Evolutionary conservation across 2,797 vertebrate species (phyloP).

Genomic region (Syngnathus acus): DNA sequence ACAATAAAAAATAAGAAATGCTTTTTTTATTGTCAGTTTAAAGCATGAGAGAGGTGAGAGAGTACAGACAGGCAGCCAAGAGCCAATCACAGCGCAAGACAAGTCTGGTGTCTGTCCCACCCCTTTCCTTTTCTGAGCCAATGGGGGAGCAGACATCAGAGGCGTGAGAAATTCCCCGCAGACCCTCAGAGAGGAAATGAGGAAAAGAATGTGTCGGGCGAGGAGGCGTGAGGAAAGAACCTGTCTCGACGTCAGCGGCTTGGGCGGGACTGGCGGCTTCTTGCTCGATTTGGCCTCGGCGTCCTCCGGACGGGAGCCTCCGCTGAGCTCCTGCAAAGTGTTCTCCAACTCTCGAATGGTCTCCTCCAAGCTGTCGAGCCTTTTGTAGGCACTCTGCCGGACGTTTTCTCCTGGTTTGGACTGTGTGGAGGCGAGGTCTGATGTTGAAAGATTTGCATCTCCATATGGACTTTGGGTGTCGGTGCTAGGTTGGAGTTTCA

Average conservation of each 20-base stretch:
- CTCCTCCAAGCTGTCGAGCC: slow-evolving; percentile 87
- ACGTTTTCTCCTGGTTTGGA: slow-evolving; percentile 54
- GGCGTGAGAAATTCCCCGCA: slow-evolving; percentile 36
- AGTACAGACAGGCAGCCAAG: slow-evolving; percentile 31
- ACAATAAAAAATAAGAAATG: slow-evolving; percentile 16
- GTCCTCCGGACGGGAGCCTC: slow-evolving; percentile 47
- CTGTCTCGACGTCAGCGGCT: slow-evolving; percentile 68
- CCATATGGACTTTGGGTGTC: slow-evolving; percentile 7
- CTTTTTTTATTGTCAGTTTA: slow-evolving; percentile 13
- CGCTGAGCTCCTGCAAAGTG: slow-evolving; percentile 78
- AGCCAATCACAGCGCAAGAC: slow-evolving; percentile 27
- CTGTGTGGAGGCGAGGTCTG: not conserved
- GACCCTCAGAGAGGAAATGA: slow-evolving; percentile 29
- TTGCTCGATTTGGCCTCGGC: slow-evolving; percentile 34
- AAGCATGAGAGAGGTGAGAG: slow-evolving; percentile 15
- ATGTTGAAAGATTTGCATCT: not conserved
- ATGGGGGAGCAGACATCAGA: slow-evolving; percentile 60
- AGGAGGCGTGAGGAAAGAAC: slow-evolving; percentile 62
- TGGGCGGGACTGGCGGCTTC: slow-evolving; percentile 77
- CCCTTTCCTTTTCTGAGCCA: slow-evolving; percentile 35
- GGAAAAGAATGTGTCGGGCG: slow-evolving; percentile 23
- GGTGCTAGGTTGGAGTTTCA: slow-evolving; percentile 28
- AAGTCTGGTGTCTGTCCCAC: slow-evolving; percentile 55
- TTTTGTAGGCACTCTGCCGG: slow-evolving; percentile 68
- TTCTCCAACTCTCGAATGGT: slow-evolving; percentile 85